phyloP scores from a whole-genome alignment of 2,888 invertebrate genomes.

The Branchinecta sandiegonensis region DNA sequence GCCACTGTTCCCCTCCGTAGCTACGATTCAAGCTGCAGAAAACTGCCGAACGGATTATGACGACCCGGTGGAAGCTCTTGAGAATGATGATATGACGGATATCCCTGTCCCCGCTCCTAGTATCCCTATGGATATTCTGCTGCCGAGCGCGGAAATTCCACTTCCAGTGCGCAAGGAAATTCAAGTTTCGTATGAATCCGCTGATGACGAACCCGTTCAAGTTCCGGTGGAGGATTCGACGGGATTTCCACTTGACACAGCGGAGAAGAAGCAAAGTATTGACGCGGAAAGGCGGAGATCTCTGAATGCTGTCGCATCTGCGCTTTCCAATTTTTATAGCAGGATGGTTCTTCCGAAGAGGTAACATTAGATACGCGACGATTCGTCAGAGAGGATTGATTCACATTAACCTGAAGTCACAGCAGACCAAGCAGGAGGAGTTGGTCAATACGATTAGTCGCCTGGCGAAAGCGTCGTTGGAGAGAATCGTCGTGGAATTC shows the following conservation, averaged over 20 bases:
- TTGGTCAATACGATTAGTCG: background rate
- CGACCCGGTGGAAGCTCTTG: conserved; percentile 11
- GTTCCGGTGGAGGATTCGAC: background rate
- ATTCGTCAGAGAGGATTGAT: background rate
- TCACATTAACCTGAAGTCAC: background rate
- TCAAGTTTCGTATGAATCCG: too few relatives aligned
- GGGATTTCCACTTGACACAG: background rate
- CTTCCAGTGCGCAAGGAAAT: background rate
- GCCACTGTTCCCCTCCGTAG: background rate
- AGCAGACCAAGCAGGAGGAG: background rate
- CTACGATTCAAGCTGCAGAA: background rate
- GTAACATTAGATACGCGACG: too few relatives aligned
- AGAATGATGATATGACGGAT: background rate
- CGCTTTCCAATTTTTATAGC: too few relatives aligned
- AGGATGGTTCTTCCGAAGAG: too few relatives aligned
- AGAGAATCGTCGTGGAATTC: background rate
- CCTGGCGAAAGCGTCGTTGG: conserved; percentile 4
- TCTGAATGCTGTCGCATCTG: background rate
- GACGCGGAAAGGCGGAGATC: conserved; percentile 7
- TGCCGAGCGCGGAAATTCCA: background rate
- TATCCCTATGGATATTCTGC: background rate
- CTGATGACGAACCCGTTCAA: too few relatives aligned
- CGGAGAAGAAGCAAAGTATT: background rate
- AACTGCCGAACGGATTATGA: background rate
- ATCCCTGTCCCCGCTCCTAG: background rate